These are phyloP conservation scores for Watersipora subatra DNA, from an alignment of 1,140 invertebrate genomes.

Conservation along the genomic window DNA sequence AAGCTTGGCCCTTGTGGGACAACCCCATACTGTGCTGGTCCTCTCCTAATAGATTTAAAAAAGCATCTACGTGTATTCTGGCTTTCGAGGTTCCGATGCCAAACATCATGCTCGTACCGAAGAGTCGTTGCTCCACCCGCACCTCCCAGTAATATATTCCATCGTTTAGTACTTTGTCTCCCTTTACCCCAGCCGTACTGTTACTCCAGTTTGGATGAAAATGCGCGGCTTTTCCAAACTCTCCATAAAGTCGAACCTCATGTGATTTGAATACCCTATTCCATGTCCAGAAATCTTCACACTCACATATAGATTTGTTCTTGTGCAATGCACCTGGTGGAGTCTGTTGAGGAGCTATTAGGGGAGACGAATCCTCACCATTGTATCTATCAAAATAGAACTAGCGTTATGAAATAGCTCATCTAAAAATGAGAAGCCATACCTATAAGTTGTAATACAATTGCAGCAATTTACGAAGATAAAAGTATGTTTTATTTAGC, in stretches of 20 bases:
- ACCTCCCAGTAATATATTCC: slow-evolving; percentile 57
- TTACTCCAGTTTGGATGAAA: slow-evolving; percentile 66
- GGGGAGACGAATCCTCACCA: no score
- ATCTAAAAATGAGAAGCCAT: no score
- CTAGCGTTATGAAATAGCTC: no score
- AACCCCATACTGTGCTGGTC: slow-evolving; percentile 58
- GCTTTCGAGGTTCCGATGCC: slow-evolving; percentile 53
- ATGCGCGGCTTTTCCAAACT: slow-evolving; percentile 34
- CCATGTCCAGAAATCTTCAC: slow-evolving; percentile 55
- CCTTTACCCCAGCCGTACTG: slow-evolving; percentile 56
- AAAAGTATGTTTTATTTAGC: no score
- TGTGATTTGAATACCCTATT: slow-evolving; percentile 49
- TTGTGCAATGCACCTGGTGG: no score
- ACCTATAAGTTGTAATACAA: no score
- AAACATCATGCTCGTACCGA: slow-evolving; percentile 65
- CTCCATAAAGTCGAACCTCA: slow-evolving; percentile 50
- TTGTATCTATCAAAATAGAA: no score
- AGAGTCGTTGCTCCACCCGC: slow-evolving; percentile 50
- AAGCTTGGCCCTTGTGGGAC: slow-evolving; percentile 57
- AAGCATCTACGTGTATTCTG: slow-evolving; percentile 51
- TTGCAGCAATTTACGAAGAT: no score
- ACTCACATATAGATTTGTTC: slow-evolving; percentile 35
- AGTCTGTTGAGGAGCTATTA: no score
- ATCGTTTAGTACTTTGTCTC: slow-evolving; percentile 50
- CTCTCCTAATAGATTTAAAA: slow-evolving; percentile 57